These are phyloP conservation scores for Nephrotoma flavescens DNA, from an alignment of 2,888 invertebrate genomes.

Conservation along the genomic window DNA sequence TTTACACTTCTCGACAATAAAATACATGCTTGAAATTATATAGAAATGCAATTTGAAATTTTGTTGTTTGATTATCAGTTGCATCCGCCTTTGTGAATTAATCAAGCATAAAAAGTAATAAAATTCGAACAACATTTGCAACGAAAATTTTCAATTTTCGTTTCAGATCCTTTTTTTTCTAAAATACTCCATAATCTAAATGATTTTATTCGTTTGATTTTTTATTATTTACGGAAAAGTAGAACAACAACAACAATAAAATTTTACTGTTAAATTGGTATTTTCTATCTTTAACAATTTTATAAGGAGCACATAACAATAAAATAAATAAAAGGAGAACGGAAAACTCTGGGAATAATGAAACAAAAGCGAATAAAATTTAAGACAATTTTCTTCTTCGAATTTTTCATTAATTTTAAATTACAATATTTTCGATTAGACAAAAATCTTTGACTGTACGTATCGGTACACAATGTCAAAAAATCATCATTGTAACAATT, in stretches of 20 bases:
- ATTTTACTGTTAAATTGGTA: background rate
- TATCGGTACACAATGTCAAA: background rate
- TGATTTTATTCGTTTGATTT: background rate
- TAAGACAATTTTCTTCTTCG: background rate
- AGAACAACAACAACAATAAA: background rate
- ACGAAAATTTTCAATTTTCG: background rate
- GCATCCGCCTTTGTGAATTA: background rate
- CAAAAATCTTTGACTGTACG: background rate
- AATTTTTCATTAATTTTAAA: background rate
- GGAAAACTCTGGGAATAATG: background rate
- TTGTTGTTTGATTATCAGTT: background rate
- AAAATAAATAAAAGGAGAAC: background rate
- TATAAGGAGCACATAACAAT: background rate
- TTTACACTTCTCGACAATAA: too few species aligned
- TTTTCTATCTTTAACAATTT: background rate
- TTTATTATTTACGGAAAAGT: background rate
- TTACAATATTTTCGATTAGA: background rate
- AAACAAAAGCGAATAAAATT: background rate
- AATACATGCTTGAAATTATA: background rate
- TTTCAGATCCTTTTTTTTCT: background rate
- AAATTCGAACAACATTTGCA: background rate
- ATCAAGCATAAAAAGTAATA: background rate
- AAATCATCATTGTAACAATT: background rate
- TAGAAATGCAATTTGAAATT: background rate
- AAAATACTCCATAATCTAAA: background rate